Evolutionary conservation across 2,888 invertebrate genomes (phyloP).

Genomic region (Zootermopsis nevadensis): DNA sequence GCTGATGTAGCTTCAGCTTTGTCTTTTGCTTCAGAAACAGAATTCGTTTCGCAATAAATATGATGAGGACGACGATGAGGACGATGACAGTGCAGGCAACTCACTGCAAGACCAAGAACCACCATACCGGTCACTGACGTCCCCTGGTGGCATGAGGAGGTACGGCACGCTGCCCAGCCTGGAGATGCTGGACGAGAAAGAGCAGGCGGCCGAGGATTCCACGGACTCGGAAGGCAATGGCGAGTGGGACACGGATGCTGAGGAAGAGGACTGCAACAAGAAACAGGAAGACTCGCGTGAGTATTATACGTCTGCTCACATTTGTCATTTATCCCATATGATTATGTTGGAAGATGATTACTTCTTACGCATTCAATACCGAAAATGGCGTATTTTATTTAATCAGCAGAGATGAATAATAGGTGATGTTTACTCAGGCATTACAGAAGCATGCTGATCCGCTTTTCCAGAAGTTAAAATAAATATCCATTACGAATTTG

Average conservation of each 20-base stretch:
- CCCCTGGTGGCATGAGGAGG: slow-evolving; percentile 59
- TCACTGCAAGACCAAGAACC: slow-evolving; percentile 76
- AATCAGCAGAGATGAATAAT: no score
- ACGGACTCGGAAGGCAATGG: slow-evolving; percentile 49
- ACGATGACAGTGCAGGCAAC: slow-evolving; percentile 66
- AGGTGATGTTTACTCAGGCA: no score
- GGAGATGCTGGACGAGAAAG: slow-evolving; percentile 55
- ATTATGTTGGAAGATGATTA: no score
- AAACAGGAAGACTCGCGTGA: slow-evolving; percentile 1
- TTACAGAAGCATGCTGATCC: no score
- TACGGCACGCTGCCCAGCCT: slow-evolving; percentile 65
- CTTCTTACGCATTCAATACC: background rate
- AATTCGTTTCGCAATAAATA: slow-evolving; percentile 18
- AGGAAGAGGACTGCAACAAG: slow-evolving; percentile 37
- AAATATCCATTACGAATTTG: no score
- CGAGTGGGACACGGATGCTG: slow-evolving; percentile 49
- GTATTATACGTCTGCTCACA: background rate
- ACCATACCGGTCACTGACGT: slow-evolving; percentile 77
- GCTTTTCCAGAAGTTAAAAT: no score
- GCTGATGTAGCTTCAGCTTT: no score
- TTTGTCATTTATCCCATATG: no score
- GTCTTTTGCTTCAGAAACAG: background rate
- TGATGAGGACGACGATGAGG: slow-evolving; percentile 52
- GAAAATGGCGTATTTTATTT: no score
- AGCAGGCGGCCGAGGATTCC: slow-evolving; percentile 55